Evolutionary conservation across 2,888 invertebrate species (phyloP), one percentile per base, ranked within the genome.

Genomic region (Drosophila paramelanica): DNA sequence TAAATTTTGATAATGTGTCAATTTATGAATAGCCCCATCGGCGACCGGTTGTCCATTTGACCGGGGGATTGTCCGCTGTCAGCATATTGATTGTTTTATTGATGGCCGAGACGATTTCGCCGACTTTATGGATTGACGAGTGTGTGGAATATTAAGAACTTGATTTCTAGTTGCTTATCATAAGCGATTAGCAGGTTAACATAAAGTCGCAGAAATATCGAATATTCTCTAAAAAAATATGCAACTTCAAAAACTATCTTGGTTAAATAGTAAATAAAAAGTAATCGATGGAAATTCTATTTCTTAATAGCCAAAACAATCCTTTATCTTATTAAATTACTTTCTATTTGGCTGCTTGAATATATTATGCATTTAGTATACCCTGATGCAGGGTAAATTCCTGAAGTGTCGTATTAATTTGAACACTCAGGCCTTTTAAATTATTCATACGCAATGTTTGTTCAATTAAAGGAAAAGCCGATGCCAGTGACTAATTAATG

Each of bases 1-100:
- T 84, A 86, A 88, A 88, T 88, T 84, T 88, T 82, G 89, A 88
- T 84, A 84, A 84, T 88, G 83, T 84, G 89, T 84, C 87, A 84
- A 84, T 84, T 84, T 84, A 84, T 84, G 89, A 86, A 86, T 83
- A 65, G 79, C 67, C 52, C 73, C 57, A 60, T 81, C 73, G 76
- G 67, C 64, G 59, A 42, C 47, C 39, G 55, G 45, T 46, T 55
- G 61, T 68, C 83, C 55, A 56, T 78, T 72, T 73, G 64, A 60
- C 70, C 72, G 60, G 73, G 60, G 73, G 73, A 86, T 73, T 84
- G 80, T 70, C 69, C 67, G 72, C 89, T 84, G 89, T 84, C 83
- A 88, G 83, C 83, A 76, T 83, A 88, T 88, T 84, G 89, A 86
- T 88, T 83, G 89, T 88, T 88, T 84, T 84, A 88, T 84, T 88